These are phyloP conservation scores for Terrapene triunguis DNA, from an alignment of 2,113 vertebrate species.

Conservation along the genomic window DNA sequence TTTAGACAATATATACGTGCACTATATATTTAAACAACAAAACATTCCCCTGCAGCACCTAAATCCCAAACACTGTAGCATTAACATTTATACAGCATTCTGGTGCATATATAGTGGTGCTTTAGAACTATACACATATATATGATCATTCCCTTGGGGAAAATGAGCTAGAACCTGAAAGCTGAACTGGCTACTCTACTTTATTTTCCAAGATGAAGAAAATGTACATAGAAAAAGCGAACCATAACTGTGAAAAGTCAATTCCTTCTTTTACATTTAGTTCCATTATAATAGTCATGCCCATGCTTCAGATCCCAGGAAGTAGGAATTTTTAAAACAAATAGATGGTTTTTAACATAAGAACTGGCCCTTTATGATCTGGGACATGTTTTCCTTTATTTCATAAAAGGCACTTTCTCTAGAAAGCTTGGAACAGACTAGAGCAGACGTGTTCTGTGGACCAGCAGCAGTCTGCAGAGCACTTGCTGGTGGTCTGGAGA, in stretches of 20 bases:
- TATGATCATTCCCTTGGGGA: not conserved
- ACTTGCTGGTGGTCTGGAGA: not conserved
- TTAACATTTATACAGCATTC: not conserved
- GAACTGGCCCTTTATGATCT: not conserved
- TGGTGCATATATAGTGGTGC: not conserved
- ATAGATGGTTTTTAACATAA: not conserved
- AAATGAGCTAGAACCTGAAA: not conserved
- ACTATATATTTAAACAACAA: not conserved
- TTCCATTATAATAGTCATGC: not conserved
- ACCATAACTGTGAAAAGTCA: not conserved
- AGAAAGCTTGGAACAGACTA: not conserved
- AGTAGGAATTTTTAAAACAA: not conserved
- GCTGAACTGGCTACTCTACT: not conserved
- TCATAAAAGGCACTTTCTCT: not conserved
- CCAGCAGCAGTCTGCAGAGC: not conserved
- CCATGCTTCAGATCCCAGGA: not conserved
- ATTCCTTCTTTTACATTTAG: not conserved
- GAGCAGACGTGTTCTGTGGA: not conserved
- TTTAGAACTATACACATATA: not conserved
- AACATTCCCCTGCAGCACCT: not conserved
- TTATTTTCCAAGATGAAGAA: not conserved
- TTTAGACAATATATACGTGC: not conserved
- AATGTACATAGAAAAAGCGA: not conserved
- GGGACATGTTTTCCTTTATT: not conserved
- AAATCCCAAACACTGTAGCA: not conserved